These are phyloP conservation scores for Copsychus sechellarum DNA, from an alignment of 2,113 vertebrate genomes.

Conservation along the genomic window DNA sequence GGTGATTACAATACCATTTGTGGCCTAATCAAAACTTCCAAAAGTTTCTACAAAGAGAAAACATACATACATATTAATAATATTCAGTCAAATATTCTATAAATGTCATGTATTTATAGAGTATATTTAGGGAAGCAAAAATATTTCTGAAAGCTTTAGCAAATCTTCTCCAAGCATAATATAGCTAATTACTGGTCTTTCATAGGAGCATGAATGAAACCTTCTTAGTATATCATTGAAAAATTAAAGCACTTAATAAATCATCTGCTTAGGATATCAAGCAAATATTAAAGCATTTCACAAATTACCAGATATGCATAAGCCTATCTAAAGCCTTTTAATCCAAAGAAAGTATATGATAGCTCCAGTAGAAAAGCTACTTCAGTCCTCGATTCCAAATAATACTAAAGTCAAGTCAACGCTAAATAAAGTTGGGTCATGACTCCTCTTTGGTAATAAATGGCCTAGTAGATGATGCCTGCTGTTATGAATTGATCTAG, in stretches of 20 bases:
- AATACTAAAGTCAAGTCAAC: background rate
- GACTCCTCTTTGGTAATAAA: background rate
- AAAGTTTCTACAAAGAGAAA: background rate
- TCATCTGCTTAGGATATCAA: background rate
- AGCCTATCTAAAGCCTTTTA: background rate
- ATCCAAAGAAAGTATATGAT: background rate
- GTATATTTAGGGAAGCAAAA: background rate
- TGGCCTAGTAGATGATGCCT: background rate
- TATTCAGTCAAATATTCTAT: background rate
- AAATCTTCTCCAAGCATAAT: background rate
- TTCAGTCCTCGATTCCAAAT: background rate
- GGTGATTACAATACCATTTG: background rate
- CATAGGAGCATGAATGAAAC: background rate
- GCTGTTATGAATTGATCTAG: background rate
- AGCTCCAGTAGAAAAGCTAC: background rate
- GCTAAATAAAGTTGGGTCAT: background rate
- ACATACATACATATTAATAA: background rate
- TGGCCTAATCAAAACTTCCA: background rate
- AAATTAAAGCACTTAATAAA: background rate
- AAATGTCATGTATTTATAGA: background rate
- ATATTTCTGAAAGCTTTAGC: background rate
- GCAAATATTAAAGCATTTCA: background rate
- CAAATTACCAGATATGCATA: background rate
- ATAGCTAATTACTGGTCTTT: background rate
- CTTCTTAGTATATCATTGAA: background rate